Percentiles rank a stretch among this genome's conserved stretches.
Evolutionary conservation across 2,113 vertebrate species (phyloP).

Genomic region (Coracopsis vasa): DNA sequence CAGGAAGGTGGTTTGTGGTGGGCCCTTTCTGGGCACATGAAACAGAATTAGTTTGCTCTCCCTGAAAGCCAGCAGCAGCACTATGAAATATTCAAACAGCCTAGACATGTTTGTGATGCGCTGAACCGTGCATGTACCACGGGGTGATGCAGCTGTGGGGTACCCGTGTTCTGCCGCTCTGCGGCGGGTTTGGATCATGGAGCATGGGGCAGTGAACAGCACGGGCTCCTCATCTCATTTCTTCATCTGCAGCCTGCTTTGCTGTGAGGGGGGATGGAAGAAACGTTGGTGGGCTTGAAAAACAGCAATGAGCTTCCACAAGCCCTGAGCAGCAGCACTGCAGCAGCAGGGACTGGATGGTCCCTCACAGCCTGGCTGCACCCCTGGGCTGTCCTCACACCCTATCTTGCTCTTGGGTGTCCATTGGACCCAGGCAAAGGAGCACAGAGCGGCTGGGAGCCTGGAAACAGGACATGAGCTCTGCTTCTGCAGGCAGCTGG

Average conservation of each 20-base stretch:
- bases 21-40: conserved; percentile 28
- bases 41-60: conserved; percentile 45
- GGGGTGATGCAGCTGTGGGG: neutral
- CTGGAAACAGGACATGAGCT: neutral
- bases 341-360: neutral
- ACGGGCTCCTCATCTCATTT: rapidly evolving
- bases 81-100: conserved; percentile 48
- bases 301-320: rapidly evolving
- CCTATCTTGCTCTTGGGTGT: neutral
- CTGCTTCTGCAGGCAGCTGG: neutral
- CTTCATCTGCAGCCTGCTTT: neutral
- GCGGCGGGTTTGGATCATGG: neutral
- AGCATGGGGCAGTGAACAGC: rapidly evolving
- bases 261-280: neutral
- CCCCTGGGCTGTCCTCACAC: rapidly evolving
- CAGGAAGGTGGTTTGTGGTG: conserved; percentile 10
- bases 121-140: neutral
- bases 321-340: neutral
- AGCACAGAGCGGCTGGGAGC: neutral
- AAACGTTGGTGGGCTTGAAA: neutral
- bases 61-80: conserved; percentile 29
- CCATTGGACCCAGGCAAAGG: rapidly evolving
- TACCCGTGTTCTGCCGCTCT: neutral
- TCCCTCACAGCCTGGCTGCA: neutral
- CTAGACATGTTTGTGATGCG: neutral